Evolutionary conservation across 2,113 vertebrate genomes (phyloP).

Genomic region (Nibea albiflora): DNA sequence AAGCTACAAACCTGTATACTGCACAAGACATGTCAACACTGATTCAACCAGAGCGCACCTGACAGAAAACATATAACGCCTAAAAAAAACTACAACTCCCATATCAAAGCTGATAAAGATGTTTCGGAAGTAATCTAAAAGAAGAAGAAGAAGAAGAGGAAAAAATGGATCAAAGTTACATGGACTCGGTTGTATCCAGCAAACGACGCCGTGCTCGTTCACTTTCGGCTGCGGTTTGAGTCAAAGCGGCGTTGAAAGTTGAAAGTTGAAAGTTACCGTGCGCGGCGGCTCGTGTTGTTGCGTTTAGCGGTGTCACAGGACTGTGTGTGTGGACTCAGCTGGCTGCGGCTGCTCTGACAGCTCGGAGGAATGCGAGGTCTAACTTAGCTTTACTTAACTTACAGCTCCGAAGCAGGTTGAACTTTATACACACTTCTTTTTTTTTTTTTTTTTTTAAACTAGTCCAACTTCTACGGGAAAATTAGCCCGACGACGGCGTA

Average conservation of each 20-base stretch:
- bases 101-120: constrained; percentile 57
- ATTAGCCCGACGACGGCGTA: not conserved
- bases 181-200: not conserved
- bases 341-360: constrained; percentile 70
- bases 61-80: not conserved
- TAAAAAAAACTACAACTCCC: constrained; percentile 84
- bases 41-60: not conserved
- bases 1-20: not conserved
- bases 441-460: not conserved
- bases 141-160: too few species aligned
- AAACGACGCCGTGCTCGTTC: not conserved
- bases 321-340: constrained; percentile 41
- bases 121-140: constrained; percentile 80
- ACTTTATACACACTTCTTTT: constrained; percentile 5
- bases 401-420: not conserved
- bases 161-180: constrained; percentile 39
- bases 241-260: not conserved
- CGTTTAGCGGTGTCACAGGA: constrained; percentile 42
- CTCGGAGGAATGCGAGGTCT: constrained; percentile 37
- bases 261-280: not conserved
- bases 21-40: too few species aligned
- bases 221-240: not conserved
- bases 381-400: constrained; percentile 8
- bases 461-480: too few species aligned
- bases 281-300: not conserved